These are phyloP conservation scores for Parasteatoda tepidariorum DNA, from an alignment of 1,140 invertebrate species.

Conservation along the genomic window DNA sequence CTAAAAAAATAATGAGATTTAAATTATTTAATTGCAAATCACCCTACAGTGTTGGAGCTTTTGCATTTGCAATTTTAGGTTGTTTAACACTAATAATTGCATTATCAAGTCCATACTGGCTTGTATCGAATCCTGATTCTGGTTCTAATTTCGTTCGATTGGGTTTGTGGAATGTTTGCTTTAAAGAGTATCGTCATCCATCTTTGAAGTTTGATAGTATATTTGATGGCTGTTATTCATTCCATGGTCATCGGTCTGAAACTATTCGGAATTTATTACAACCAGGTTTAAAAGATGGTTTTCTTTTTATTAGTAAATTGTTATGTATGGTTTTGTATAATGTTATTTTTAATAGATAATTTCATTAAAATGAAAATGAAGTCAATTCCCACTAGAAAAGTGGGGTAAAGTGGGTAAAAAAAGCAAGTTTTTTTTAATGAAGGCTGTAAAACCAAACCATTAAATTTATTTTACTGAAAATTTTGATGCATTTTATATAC, in stretches of 20 bases:
- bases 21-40: slow-evolving; percentile 6
- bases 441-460: too few species aligned
- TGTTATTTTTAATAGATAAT: too few species aligned
- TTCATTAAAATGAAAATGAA: too few species aligned
- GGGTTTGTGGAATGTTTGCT: slow-evolving; percentile 97
- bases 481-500: too few species aligned
- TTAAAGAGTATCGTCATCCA: slow-evolving; percentile 90
- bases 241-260: slow-evolving; percentile 90
- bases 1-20: slow-evolving; percentile 22
- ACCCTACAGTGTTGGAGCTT: slow-evolving; percentile 10
- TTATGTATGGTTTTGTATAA: too few species aligned
- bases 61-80: slow-evolving; percentile 66
- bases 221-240: slow-evolving; percentile 92
- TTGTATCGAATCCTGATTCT: slow-evolving; percentile 91
- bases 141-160: slow-evolving; percentile 91
- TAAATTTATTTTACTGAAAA: too few species aligned
- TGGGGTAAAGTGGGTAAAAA: too few species aligned
- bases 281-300: slow-evolving; percentile 74
- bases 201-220: slow-evolving; percentile 89
- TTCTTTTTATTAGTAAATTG: too few species aligned
- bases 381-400: too few species aligned
- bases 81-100: slow-evolving; percentile 76
- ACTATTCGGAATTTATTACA: slow-evolving; percentile 92
- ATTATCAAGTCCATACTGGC: slow-evolving; percentile 94
- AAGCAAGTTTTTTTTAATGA: too few species aligned